These are phyloP conservation scores for Microcebus lehilahytsara DNA, from an alignment of 2,113 vertebrate genomes.

Conservation along the genomic window DNA sequence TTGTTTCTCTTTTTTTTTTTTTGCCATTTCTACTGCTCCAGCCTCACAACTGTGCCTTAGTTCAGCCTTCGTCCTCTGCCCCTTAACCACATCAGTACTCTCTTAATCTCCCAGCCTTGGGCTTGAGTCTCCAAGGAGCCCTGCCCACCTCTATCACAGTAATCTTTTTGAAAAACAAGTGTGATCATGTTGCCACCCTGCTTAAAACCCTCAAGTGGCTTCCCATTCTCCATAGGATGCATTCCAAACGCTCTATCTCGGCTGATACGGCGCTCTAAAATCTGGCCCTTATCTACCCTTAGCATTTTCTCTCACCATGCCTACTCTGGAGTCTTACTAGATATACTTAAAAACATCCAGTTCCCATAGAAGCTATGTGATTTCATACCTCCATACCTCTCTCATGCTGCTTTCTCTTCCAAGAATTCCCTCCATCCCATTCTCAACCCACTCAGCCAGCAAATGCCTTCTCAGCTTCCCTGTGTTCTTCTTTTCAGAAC, in stretches of 20 bases:
- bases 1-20: not conserved
- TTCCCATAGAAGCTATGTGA: not conserved
- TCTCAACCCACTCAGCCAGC: not conserved
- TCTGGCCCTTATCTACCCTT: not conserved
- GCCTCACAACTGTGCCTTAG: not conserved
- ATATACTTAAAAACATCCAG: not conserved
- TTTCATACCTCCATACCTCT: not conserved
- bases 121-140: no score
- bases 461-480: not conserved
- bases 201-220: not conserved
- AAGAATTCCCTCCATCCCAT: not conserved
- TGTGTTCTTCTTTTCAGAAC: not conserved
- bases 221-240: not conserved
- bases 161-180: not conserved
- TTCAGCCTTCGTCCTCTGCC: not conserved
- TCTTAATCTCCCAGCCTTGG: not conserved
- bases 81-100: not conserved
- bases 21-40: not conserved
- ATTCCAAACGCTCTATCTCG: not conserved
- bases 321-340: slow-evolving; percentile 13
- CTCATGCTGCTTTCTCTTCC: not conserved
- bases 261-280: not conserved
- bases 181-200: not conserved
- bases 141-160: not conserved
- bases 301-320: not conserved